phyloP scores from a whole-genome alignment of 2,113 vertebrate species.

The Cygnus buccinator region DNA sequence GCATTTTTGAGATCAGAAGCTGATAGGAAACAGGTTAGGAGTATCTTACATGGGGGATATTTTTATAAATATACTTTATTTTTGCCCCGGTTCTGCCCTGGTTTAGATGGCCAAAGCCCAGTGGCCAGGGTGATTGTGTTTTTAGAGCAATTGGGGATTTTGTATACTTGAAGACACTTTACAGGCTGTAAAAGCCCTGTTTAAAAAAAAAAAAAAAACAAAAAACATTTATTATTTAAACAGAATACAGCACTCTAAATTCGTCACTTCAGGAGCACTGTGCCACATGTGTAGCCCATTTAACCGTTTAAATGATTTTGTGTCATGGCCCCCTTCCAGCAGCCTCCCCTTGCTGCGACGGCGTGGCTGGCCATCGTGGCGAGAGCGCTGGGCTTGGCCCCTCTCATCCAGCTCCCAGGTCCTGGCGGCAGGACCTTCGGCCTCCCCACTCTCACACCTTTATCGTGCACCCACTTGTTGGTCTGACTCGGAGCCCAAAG shows the following conservation, averaged over 20 bases:
- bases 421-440: neutral
- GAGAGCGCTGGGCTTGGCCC: neutral
- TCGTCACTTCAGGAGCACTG: constrained; percentile 32
- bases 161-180: constrained; percentile 34
- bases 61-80: neutral
- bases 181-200: neutral
- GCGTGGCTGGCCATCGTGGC: neutral
- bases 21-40: constrained; percentile 59
- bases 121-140: neutral
- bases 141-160: constrained; percentile 22
- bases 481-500: neutral
- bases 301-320: constrained; percentile 53
- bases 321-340: constrained; percentile 38
- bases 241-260: constrained; percentile 43
- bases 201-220: neutral
- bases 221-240: constrained; percentile 65
- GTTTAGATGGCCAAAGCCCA: constrained; percentile 6
- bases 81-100: neutral
- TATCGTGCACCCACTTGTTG: neutral
- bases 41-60: constrained; percentile 57
- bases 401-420: neutral
- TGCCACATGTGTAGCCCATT: constrained; percentile 51
- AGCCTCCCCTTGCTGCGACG: neutral
- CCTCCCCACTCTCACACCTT: constrained; percentile 11
- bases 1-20: constrained; percentile 62